These are phyloP conservation scores for Neomonachus schauinslandi DNA, from an alignment of 2,113 vertebrate species.

Conservation along the genomic window DNA sequence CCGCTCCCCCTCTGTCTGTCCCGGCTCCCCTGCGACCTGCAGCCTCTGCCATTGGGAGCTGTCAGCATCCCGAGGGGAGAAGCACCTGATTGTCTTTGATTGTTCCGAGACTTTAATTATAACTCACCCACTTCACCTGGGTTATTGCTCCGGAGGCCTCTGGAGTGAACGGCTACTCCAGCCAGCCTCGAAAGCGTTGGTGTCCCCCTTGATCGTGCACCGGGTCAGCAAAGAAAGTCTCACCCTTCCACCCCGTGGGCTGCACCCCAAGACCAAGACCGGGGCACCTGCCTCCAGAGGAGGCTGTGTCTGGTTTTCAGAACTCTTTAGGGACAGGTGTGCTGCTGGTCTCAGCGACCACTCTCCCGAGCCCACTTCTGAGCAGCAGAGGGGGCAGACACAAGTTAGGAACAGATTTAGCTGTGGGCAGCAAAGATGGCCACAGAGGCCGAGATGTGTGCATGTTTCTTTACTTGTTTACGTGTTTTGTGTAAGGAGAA, in stretches of 20 bases:
- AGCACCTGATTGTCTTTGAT: neutral
- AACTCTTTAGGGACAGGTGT: rapidly evolving
- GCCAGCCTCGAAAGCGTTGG: rapidly evolving
- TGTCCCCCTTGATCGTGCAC: rapidly evolving
- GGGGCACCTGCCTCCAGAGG: rapidly evolving
- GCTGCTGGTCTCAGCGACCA: rapidly evolving
- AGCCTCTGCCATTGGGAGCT: neutral
- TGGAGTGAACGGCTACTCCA: neutral
- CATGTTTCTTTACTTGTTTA: rapidly evolving
- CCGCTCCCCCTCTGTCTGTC: rapidly evolving
- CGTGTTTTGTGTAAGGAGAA: too few relatives aligned
- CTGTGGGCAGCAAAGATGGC: neutral
- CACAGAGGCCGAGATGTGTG: neutral
- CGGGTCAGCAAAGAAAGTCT: too few relatives aligned
- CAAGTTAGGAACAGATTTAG: neutral
- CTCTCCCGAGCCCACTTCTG: neutral
- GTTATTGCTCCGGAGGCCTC: neutral
- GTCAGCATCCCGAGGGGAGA: rapidly evolving
- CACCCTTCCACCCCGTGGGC: rapidly evolving
- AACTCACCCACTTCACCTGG: neutral
- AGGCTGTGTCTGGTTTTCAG: rapidly evolving
- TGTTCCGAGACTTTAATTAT: neutral
- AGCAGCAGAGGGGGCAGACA: neutral
- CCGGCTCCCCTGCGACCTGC: rapidly evolving
- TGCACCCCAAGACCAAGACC: rapidly evolving